A percentile compares a stretch with the other conserved stretches of the same genome.
Evolutionary conservation across 2,888 invertebrate genomes (phyloP).

Genomic region (Thysanoteuthis rhombus): DNA sequence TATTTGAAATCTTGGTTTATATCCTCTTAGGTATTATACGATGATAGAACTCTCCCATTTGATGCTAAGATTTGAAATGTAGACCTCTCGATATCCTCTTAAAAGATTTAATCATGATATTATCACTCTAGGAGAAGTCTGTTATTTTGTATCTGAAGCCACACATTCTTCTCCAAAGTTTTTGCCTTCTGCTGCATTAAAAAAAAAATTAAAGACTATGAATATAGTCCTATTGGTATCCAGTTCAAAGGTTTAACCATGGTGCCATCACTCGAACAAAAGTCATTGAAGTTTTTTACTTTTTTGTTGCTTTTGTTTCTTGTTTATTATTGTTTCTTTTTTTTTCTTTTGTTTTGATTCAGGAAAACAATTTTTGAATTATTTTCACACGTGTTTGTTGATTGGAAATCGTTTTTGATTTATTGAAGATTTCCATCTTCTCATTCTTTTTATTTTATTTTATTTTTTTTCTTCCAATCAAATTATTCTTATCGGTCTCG

Average conservation of each 20-base stretch:
- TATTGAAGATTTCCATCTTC: not conserved
- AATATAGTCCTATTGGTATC: no score
- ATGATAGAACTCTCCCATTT: not conserved
- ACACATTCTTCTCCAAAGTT: not conserved
- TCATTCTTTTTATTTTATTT: no score
- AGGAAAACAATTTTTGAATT: not conserved
- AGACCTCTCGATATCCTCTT: not conserved
- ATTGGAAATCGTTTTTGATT: not conserved
- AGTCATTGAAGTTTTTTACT: no score
- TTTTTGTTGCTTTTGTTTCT: no score
- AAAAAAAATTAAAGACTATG: no score
- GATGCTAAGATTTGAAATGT: not conserved
- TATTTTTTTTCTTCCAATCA: not conserved
- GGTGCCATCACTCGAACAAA: no score
- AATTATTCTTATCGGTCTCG: not conserved
- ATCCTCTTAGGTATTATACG: not conserved
- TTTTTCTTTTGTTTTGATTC: not conserved
- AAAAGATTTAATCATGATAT: not conserved
- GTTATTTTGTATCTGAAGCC: not conserved
- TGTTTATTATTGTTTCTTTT: not conserved
- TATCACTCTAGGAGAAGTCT: no score
- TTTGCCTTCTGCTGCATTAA: no score
- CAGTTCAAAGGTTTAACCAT: no score
- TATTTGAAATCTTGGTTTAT: not conserved
- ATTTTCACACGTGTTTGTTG: not conserved